Percentiles rank a stretch among this genome's conserved stretches.
Conservation (phyloP, 2,797 vertebrate genomes). For the Gadopsis bispinosus region DNA sequence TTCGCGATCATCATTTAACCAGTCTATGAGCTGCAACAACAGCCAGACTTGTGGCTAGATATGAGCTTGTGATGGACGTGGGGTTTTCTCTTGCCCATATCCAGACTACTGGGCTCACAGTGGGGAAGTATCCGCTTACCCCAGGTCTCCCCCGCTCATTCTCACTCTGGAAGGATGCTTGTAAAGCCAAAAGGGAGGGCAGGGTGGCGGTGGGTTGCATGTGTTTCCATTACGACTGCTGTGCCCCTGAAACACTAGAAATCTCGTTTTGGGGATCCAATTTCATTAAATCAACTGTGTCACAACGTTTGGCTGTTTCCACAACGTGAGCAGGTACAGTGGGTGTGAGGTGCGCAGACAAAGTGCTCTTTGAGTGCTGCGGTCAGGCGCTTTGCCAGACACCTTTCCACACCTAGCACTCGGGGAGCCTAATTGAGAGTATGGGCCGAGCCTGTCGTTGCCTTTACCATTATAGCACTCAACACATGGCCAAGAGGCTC, state of each 20-base stretch:
- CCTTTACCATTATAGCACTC: constrained; percentile 80
- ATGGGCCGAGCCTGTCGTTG: constrained; percentile 65
- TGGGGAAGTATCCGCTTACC: constrained; percentile 78
- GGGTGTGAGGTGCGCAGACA: constrained; percentile 76
- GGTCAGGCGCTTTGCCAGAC: constrained; percentile 81
- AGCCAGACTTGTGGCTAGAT: constrained; percentile 51
- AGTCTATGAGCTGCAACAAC: constrained; percentile 48
- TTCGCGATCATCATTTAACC: constrained; percentile 74
- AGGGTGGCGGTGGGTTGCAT: constrained; percentile 17
- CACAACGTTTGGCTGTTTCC: constrained; percentile 77
- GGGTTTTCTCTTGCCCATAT: constrained; percentile 58
- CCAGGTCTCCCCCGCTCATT: constrained; percentile 59
- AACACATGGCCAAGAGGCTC: constrained; percentile 73
- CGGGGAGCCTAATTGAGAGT: constrained; percentile 76
- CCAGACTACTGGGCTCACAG: constrained; percentile 69
- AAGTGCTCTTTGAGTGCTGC: constrained; percentile 83
- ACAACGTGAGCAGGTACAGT: constrained; percentile 78
- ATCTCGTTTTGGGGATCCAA: constrained; percentile 80
- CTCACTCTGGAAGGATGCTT: constrained; percentile 68
- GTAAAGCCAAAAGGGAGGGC: constrained; percentile 49
- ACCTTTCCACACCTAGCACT: constrained; percentile 84
- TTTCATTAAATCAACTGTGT: constrained; percentile 83
- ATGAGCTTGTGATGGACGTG: constrained; percentile 57
- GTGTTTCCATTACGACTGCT: constrained; percentile 77
- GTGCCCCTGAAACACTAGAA: constrained; percentile 73